phyloP scores from a whole-genome alignment of 2,113 vertebrate genomes.

The Fukomys damarensis region DNA sequence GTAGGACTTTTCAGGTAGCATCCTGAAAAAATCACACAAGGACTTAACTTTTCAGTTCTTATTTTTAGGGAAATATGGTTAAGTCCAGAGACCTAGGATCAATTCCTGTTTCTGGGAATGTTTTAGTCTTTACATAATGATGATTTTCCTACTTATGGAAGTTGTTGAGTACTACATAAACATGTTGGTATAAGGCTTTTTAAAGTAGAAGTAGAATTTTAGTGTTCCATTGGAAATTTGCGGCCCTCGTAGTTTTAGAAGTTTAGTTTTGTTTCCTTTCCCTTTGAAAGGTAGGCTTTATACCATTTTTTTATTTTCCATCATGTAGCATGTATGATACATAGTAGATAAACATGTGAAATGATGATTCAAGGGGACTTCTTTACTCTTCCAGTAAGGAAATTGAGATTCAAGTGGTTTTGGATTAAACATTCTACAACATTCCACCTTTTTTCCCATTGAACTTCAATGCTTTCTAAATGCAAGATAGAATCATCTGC shows the following conservation, averaged over 20 bases:
- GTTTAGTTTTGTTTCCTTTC: conserved; percentile 38
- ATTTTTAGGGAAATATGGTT: neutral
- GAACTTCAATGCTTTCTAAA: neutral
- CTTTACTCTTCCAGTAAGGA: conserved; percentile 24
- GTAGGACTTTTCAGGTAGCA: neutral
- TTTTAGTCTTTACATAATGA: neutral
- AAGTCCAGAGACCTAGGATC: neutral
- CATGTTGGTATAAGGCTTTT: neutral
- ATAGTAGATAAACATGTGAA: neutral
- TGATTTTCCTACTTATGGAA: neutral
- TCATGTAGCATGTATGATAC: neutral
- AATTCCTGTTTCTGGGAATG: neutral
- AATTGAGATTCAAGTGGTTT: conserved; percentile 1
- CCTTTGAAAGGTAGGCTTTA: conserved; percentile 6
- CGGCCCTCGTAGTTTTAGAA: neutral
- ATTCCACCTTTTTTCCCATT: neutral
- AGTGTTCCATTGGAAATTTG: neutral
- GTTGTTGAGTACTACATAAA: neutral
- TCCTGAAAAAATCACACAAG: neutral
- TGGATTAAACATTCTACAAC: neutral
- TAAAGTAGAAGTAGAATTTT: conserved; percentile 15
- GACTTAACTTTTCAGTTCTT: neutral
- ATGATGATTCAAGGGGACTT: conserved; percentile 22
- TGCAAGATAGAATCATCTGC: neutral
- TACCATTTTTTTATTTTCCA: neutral